phyloP scores from a whole-genome alignment of 2,797 vertebrate genomes.

The Limnodromus scolopaceus region DNA sequence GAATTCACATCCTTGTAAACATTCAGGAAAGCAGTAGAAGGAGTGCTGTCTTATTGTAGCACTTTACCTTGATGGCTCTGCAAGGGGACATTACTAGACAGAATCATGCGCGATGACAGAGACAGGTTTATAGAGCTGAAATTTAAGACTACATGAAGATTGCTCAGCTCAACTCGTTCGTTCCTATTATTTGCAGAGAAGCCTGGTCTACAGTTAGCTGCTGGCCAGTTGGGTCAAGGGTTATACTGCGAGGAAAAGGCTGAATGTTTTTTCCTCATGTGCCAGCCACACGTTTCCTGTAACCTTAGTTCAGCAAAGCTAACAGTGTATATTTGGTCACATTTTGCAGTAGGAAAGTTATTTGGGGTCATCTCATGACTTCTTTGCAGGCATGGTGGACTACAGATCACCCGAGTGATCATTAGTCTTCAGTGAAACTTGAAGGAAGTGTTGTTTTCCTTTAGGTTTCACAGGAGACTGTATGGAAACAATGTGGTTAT shows the following conservation, averaged over 20 bases:
- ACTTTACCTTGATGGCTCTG: background rate
- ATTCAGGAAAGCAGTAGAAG: background rate
- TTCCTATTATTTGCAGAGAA: background rate
- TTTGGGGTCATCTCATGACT: background rate
- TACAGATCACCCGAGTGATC: background rate
- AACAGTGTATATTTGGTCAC: background rate
- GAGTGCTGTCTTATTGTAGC: background rate
- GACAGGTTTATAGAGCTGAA: background rate
- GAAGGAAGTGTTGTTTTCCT: background rate
- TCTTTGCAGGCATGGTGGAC: background rate
- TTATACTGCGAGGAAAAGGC: background rate
- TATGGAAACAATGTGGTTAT: background rate
- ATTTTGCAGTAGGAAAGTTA: background rate
- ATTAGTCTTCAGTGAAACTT: background rate
- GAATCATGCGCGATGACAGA: rapidly evolving
- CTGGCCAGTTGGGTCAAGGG: slow-evolving; percentile 3
- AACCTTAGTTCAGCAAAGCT: background rate
- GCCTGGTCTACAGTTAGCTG: background rate
- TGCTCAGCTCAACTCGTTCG: background rate
- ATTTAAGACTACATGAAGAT: background rate
- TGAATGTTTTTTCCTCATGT: background rate
- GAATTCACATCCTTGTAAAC: background rate
- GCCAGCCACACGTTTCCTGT: background rate
- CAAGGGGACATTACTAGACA: background rate
- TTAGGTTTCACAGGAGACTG: background rate